Percentiles rank a stretch among this genome's conserved stretches.
Conservation (phyloP, 2,888 invertebrate species). For the Litoditis marina region DNA sequence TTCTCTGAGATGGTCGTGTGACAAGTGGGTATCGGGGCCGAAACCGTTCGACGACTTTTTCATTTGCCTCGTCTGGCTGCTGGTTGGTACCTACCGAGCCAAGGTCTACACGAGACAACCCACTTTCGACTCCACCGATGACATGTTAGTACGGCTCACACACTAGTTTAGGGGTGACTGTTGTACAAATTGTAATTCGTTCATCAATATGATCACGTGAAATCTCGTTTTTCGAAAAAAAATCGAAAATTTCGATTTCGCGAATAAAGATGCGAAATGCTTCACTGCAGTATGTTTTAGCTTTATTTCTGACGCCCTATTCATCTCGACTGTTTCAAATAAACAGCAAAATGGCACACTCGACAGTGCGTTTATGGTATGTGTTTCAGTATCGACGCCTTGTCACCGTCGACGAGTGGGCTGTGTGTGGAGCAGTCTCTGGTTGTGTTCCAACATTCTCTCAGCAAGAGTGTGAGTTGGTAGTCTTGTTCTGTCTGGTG, state of each 20-base stretch:
- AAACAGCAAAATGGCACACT: neutral
- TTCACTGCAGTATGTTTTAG: neutral
- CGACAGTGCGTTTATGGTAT: too few species aligned
- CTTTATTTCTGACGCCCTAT: neutral
- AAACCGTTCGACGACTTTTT: slow-evolving; percentile 32
- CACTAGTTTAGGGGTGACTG: neutral
- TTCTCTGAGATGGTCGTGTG: slow-evolving; percentile 31
- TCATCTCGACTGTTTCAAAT: too few species aligned
- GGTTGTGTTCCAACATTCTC: slow-evolving; percentile 50
- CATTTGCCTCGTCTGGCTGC: slow-evolving; percentile 38
- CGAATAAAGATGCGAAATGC: too few species aligned
- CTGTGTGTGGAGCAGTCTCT: slow-evolving; percentile 55
- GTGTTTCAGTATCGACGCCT: slow-evolving; percentile 53
- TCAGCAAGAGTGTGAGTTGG: slow-evolving; percentile 37
- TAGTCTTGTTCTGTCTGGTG: too few species aligned
- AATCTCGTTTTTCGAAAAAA: too few species aligned
- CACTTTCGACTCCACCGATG: slow-evolving; percentile 43
- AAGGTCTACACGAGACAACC: slow-evolving; percentile 38
- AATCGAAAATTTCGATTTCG: too few species aligned
- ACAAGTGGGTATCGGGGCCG: slow-evolving; percentile 24
- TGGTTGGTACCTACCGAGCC: slow-evolving; percentile 38
- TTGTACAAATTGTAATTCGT: neutral
- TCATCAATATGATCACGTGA: too few species aligned
- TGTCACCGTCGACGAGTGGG: slow-evolving; percentile 51
- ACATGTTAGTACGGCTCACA: slow-evolving; percentile 46